Evolutionary conservation across 2,113 vertebrate genomes (phyloP), one percentile per base, ranked within the genome.

Genomic region (crab-eating macaque (Macaca fascicularis)): DNA sequence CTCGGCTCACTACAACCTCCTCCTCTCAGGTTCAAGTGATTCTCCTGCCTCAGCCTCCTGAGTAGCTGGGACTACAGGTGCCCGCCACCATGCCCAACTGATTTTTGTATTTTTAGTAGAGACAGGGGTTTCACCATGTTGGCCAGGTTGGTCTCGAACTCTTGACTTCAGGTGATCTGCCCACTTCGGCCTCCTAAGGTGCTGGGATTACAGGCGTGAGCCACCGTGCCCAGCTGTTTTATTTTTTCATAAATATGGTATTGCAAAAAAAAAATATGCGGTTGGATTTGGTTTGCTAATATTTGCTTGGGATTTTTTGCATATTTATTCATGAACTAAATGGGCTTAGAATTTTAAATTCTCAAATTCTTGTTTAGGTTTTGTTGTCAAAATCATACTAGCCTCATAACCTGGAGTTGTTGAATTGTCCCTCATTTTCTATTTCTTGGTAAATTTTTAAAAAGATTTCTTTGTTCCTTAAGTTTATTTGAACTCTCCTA

Each of bases 171-270:
- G 61, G 61, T 64, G 27, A 64, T 64, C 61, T 12, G 5, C 61
- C 13, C 0, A 0, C 27, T 30, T 64, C 0, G 5, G 27, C 27
- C 30, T 64, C 27, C 61, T 64, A 6, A 64, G 14, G 12, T 6
- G 61, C 27, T 64, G 61, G 12, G 61, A 64, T 64, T 64, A 64
- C 27, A 30, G 61, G 61, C 5, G 5, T 64, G 61, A 30, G 61
- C 61, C 27, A 64, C 27, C 2, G 11, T 64, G 27, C 27, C 61
- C 12, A 2, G 61, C 25, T 64, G 27, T 64, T 64, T 30, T 30
- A 13, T 64, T 64, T 30, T 30, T 61, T 30, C 5, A 13, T 6
- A 30, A 64, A 64, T 30, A 64, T 30, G 61, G 5, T 64, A 30
- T 30, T 12, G 61, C 27, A 27, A 61, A 64, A 64, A 6, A 64